Evolutionary conservation across 2,113 vertebrate genomes (phyloP).

Genomic region (Octodon degus): DNA sequence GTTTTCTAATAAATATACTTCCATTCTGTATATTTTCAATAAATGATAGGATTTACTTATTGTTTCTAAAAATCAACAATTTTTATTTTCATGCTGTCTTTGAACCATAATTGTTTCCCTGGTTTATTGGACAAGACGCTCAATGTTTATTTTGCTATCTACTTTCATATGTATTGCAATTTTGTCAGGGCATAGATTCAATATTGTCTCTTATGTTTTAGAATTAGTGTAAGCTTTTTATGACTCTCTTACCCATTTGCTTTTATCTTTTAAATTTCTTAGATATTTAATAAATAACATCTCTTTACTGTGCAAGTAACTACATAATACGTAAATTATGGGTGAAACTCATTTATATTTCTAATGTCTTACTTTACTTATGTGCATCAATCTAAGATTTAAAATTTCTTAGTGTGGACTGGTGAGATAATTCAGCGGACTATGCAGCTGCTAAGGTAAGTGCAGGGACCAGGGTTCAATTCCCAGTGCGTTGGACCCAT

Average conservation of each 20-base stretch:
- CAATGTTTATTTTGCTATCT: not conserved
- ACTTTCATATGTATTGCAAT: not conserved
- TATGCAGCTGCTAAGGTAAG: too few relatives aligned
- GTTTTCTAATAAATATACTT: not conserved
- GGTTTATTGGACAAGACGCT: not conserved
- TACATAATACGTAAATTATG: not conserved
- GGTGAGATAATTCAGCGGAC: too few relatives aligned
- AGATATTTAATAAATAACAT: not conserved
- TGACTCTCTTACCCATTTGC: not conserved
- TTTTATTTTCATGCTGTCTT: not conserved
- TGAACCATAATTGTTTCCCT: not conserved
- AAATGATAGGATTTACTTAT: not conserved
- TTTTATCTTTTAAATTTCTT: not conserved
- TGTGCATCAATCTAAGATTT: not conserved
- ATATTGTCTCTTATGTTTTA: not conserved
- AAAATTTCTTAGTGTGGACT: not conserved
- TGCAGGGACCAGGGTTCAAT: too few relatives aligned
- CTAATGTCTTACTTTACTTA: not conserved
- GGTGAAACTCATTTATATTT: not conserved
- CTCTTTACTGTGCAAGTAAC: not conserved
- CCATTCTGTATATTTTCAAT: not conserved
- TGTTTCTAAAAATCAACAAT: constrained; percentile 17
- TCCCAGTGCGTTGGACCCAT: too few relatives aligned
- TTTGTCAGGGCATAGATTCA: not conserved
- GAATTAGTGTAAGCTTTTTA: not conserved